A percentile compares a stretch with the other conserved stretches of the same genome.
phyloP scores from a whole-genome alignment of 2,113 vertebrate species.

The Pampusana beccarii region DNA sequence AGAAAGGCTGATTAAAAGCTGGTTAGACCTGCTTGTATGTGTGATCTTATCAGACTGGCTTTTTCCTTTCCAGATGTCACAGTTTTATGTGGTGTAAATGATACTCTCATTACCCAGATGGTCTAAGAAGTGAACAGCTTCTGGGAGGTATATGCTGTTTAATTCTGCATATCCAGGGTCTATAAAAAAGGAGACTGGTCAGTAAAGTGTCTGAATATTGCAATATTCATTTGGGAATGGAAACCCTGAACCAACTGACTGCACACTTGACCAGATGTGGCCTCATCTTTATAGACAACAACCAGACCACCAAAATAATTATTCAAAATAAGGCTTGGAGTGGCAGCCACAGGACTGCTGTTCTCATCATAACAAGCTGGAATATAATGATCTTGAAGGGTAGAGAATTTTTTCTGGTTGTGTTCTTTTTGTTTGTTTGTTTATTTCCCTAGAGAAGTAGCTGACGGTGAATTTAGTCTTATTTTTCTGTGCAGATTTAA shows the following conservation, averaged over 20 bases:
- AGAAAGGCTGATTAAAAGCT: neutral
- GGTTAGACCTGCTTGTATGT: neutral
- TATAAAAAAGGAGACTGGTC: conserved; percentile 59
- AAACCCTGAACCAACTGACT: conserved; percentile 22
- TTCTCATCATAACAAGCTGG: conserved; percentile 38
- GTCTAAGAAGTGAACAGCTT: conserved; percentile 53
- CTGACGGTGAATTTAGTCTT: neutral
- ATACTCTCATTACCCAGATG: conserved; percentile 64
- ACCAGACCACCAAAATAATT: conserved; percentile 59
- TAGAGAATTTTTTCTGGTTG: neutral
- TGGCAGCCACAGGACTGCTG: conserved; percentile 27
- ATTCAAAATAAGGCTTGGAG: conserved; percentile 43
- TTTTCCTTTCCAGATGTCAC: conserved; percentile 63
- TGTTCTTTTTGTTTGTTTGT: neutral
- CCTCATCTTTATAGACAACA: conserved; percentile 46
- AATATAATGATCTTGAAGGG: neutral
- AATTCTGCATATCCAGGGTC: conserved; percentile 39
- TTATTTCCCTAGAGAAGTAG: neutral
- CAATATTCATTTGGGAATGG: neutral
- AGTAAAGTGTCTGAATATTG: conserved; percentile 52
- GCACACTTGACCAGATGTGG: conserved; percentile 58
- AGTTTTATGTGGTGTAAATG: conserved; percentile 66
- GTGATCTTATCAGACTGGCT: conserved; percentile 55
- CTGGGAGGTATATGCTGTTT: conserved; percentile 54
- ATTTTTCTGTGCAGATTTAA: neutral